Conservation (phyloP, 23 tunicate genomes). For the Styela clava region DNA sequence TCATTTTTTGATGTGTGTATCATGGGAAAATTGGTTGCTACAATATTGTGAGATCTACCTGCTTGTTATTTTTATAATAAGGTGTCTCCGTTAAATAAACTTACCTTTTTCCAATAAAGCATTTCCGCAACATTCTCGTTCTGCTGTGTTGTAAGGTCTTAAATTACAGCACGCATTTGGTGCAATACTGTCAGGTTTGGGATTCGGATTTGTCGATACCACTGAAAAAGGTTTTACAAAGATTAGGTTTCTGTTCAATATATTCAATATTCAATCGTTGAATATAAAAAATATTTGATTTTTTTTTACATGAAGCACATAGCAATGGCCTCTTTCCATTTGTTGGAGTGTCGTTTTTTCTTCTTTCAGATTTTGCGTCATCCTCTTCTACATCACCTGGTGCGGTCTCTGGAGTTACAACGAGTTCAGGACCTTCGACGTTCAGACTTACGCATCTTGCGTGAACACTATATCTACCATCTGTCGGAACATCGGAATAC, state of each 20-base stretch:
- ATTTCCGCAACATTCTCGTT: slow-evolving; percentile 42
- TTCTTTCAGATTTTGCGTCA: neutral
- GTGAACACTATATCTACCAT: slow-evolving; percentile 52
- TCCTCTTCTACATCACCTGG: slow-evolving; percentile 22
- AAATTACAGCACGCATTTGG: slow-evolving; percentile 79
- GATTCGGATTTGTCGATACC: neutral
- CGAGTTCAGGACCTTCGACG: slow-evolving; percentile 59
- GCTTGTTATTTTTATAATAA: too few relatives aligned
- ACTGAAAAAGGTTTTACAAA: too few relatives aligned
- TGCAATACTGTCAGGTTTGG: slow-evolving; percentile 23
- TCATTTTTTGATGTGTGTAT: too few relatives aligned
- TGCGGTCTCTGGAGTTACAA: slow-evolving; percentile 2
- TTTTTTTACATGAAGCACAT: slow-evolving; percentile 7
- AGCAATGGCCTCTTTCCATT: slow-evolving; percentile 24
- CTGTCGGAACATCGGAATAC: slow-evolving; percentile 35
- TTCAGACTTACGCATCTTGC: slow-evolving; percentile 54
- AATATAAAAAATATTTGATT: neutral
- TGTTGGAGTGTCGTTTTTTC: slow-evolving; percentile 24
- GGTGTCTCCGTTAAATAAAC: too few relatives aligned
- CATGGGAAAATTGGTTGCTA: too few relatives aligned
- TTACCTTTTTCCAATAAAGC: slow-evolving; percentile 30
- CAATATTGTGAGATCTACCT: too few relatives aligned
- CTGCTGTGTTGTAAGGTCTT: slow-evolving; percentile 44
- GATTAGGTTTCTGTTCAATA: too few relatives aligned
- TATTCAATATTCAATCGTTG: neutral